Evolutionary conservation across 2,888 invertebrate genomes (phyloP), one percentile per base, ranked within the genome.

Genomic region (Oithona nana): DNA sequence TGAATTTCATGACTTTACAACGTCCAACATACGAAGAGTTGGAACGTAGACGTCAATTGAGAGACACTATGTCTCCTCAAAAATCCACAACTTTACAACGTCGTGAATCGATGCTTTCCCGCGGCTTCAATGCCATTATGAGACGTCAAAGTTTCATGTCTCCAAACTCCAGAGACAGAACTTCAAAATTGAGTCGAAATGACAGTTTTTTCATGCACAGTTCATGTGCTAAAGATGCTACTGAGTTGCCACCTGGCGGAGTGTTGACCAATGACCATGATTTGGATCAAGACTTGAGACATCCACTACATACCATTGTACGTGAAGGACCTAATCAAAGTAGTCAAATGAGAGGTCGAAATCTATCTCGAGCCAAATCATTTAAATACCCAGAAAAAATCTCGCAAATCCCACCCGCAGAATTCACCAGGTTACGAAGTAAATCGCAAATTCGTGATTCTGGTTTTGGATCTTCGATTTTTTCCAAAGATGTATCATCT

Each of bases 301-400:
- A 20, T 49, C 50, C 20, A 49, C 16, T 26, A 3, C 24, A 20
- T 26, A 24, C 54, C 3, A 26, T 20, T 16, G 54, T 20, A 20
- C 50, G 20, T 2, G 20, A n/a, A 49, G 22, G n/a, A n/a, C n/a
- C 50, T 20, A 54, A 20, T 16, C 20, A 54, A 20, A 54, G 26
- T 26, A 54, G 26, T 26, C 20, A 51, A 8, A 51, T 13, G 6
- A 8, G 26, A 16, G 26, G 50, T 3, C 24, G 26, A 1, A 24
- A 22, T 24, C n/a, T 59, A 4, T 24, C 50, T 20, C n/a, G 59
- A n/a, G 59, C 59, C 49, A 22, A 28, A 3, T 59, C 59, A 3
- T 59, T 59, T 20, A 59, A 59, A 26, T 49, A 59, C 28, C 59
- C 59, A 20, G 59, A 59, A 28, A 24, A 50, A 28, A 59, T 59